These are phyloP conservation scores for Tolypeutes matacus DNA, from an alignment of 2,797 vertebrate species.

Conservation along the genomic window DNA sequence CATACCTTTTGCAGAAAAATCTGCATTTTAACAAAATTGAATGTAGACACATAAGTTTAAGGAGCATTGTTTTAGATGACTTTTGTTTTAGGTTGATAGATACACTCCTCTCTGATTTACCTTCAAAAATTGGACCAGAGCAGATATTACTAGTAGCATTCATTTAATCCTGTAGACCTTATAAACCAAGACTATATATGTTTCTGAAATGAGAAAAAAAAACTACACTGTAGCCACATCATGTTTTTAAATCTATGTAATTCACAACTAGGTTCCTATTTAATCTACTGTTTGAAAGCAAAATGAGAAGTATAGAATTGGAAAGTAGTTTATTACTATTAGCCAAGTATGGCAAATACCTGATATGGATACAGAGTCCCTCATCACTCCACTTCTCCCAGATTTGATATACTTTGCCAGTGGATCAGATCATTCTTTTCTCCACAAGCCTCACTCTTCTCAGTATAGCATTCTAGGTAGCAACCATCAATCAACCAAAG, in stretches of 20 bases:
- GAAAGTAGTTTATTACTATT: not conserved
- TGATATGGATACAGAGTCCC: not conserved
- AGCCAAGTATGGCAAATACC: not conserved
- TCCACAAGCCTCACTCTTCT: not conserved
- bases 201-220: too few relatives aligned
- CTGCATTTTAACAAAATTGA: not conserved
- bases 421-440: not conserved
- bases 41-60: not conserved
- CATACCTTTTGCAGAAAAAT: too few relatives aligned
- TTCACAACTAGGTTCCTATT: not conserved
- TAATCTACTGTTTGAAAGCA: constrained; percentile 5
- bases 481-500: not conserved
- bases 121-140: not conserved
- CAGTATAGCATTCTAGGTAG: not conserved
- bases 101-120: not conserved
- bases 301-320: not conserved
- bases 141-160: not conserved
- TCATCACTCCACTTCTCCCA: not conserved
- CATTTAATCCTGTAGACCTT: not conserved
- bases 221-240: not conserved
- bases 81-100: not conserved
- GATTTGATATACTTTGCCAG: not conserved
- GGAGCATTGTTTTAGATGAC: not conserved
- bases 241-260: not conserved
- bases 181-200: too few relatives aligned